These are phyloP conservation scores for Adelphocoris suturalis DNA, from an alignment of 2,888 invertebrate genomes.

Conservation along the genomic window DNA sequence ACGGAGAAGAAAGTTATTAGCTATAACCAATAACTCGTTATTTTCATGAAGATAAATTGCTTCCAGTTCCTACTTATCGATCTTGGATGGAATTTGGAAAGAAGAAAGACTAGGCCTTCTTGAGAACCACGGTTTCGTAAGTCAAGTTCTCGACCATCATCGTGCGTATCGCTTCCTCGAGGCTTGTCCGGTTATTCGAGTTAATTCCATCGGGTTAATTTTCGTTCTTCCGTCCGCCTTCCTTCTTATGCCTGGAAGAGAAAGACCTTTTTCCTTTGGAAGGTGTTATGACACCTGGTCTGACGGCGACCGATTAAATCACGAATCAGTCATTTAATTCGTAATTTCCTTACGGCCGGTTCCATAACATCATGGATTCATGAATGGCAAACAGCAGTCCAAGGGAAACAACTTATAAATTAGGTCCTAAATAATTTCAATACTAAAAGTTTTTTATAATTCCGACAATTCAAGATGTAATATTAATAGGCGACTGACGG, in stretches of 20 bases:
- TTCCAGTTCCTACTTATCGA: too few relatives aligned
- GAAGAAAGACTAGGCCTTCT: too few relatives aligned
- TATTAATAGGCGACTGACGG: too few relatives aligned
- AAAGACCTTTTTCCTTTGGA: background rate
- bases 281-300: slow-evolving; percentile 7
- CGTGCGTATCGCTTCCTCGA: background rate
- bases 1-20: too few relatives aligned
- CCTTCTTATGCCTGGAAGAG: background rate
- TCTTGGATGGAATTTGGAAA: too few relatives aligned
- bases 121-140: background rate
- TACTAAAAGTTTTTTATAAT: background rate
- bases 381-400: too few relatives aligned
- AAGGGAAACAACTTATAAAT: too few relatives aligned
- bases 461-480: too few relatives aligned
- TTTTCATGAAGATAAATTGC: too few relatives aligned
- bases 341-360: background rate
- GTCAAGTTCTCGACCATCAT: slow-evolving; percentile 19
- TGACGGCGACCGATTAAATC: background rate
- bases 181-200: slow-evolving; percentile 18
- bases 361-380: background rate
- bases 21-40: too few relatives aligned
- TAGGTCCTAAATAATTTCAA: background rate
- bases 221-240: background rate
- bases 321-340: background rate
- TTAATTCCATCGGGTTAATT: background rate